Percentiles rank a stretch among this genome's conserved stretches.
Conservation (phyloP, 1,140 invertebrate species). For the Caenorhabditis inopinata region DNA sequence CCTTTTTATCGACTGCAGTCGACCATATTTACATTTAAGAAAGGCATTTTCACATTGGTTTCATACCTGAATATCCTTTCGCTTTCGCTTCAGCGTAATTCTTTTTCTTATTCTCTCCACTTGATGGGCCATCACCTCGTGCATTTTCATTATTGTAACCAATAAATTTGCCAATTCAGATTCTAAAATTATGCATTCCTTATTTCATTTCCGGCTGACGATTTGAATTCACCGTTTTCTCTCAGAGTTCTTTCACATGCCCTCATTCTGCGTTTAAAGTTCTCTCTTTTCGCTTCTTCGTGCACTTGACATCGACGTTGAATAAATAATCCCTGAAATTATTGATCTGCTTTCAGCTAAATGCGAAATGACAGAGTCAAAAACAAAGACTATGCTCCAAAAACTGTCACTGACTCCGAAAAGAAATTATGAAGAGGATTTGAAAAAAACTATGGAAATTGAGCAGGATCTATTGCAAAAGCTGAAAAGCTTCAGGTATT, state of each 20-base stretch:
- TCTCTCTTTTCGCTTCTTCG: conserved; percentile 9
- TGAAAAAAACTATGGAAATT: not conserved
- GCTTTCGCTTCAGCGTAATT: conserved; percentile 22
- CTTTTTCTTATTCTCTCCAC: conserved; percentile 8
- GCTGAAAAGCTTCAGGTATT: not conserved
- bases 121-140: not conserved
- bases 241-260: conserved; percentile 7
- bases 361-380: conserved; percentile 4
- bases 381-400: conserved; percentile 7
- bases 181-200: not conserved
- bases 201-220: not conserved
- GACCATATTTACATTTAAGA: not conserved
- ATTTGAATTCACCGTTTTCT: not conserved
- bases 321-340: conserved; percentile 33
- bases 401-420: not conserved
- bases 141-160: conserved; percentile 21
- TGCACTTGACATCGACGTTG: conserved; percentile 23
- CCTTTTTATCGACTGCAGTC: conserved; percentile 5
- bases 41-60: not conserved
- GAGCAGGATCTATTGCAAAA: not conserved
- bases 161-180: not conserved
- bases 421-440: not conserved
- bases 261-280: not conserved
- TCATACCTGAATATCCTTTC: not conserved
- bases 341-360: not conserved